Evolutionary conservation across 2,888 invertebrate species (phyloP), one percentile per base, ranked within the genome.

Genomic region (Tineola bisselliella): DNA sequence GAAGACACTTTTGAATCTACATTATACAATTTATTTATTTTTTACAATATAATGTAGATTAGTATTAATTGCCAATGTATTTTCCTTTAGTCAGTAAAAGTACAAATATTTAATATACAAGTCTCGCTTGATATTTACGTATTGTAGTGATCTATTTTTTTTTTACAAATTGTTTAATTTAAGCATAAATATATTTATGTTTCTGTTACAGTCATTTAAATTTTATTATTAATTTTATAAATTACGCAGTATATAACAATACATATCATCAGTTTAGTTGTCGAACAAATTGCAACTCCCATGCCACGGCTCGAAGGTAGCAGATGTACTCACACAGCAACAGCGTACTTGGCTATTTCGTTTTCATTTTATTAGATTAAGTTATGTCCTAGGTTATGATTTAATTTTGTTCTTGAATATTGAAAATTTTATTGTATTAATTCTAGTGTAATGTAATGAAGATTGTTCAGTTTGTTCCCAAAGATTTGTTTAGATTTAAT

Each of bases 51-150:
- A 87, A 82, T 82, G 80, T 86, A 54, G 86, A 86, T 86, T 86
- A 87, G 86, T 84, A n/a, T n/a, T n/a, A 81, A 84, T 84, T 84
- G 86, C 87, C 86, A 86, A 87, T 84, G 84, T 86, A 84, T 84
- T 86, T 89, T 90, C 89, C 89, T 90, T 91, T 92, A 92, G 92
- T 92, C 92, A 91, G 91, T 91, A 91, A 90, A 91, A 92, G 92
- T 92, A 92, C 92, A 92, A 92, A 92, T 91, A 91, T 91, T 91
- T 84, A 89, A 88, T 88, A 89, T 87, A 87, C 84, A 84, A 87
- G 79, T 84, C 87, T 86, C 84, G 6, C 2, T 25, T n/a, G 87
- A 86, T 87, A 87, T 87, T 87, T 87, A 87, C 84, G 82, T 87
- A 87, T 87, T 83, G 82, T 86, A 86, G 84, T 79, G 75, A 79